Conservation (phyloP, 2,888 invertebrate species). For the Pecten maximus region DNA sequence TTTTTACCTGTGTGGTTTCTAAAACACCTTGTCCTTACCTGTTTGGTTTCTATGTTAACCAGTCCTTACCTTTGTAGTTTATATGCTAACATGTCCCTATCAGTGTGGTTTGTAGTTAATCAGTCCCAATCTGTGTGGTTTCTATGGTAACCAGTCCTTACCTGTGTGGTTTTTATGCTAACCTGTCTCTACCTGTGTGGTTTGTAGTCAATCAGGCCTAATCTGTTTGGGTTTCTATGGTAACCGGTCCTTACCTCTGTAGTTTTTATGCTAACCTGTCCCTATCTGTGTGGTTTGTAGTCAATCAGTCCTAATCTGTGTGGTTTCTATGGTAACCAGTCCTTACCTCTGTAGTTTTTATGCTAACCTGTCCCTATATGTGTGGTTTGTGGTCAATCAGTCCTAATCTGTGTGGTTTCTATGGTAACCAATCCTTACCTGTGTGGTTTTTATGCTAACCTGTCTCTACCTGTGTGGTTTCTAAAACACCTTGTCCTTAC, state of each 20-base stretch:
- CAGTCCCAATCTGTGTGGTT: neutral
- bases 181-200: no score
- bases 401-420: neutral
- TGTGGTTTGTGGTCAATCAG: neutral
- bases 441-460: neutral
- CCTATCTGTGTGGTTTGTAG: neutral
- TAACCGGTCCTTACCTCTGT: no score
- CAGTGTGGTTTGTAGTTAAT: neutral
- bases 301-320: neutral
- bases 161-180: neutral
- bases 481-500: neutral
- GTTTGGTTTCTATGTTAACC: no score
- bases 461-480: neutral
- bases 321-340: neutral
- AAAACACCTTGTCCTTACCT: no score
- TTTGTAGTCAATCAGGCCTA: no score
- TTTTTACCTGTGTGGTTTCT: no score
- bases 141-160: neutral
- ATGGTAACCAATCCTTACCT: neutral
- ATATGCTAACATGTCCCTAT: neutral
- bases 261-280: no score
- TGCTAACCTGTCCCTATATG: no score
- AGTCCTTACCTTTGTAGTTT: no score
- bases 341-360: neutral
- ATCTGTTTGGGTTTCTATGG: neutral